These are phyloP conservation scores for Machimus rusticus DNA, from an alignment of 2,888 invertebrate genomes.

Conservation along the genomic window DNA sequence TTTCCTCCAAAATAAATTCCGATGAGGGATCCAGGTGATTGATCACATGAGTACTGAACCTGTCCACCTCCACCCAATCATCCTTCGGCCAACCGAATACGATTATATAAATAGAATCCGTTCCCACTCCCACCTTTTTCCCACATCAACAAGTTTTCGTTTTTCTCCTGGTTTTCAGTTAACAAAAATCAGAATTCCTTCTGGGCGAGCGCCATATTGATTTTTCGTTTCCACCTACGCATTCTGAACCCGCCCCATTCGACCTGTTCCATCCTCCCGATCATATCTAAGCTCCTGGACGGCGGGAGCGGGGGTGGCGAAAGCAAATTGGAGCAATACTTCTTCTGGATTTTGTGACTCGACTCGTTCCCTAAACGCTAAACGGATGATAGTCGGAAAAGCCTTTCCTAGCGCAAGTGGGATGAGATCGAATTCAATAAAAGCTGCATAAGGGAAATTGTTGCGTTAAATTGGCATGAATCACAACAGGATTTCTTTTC, in stretches of 20 bases:
- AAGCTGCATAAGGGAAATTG: not conserved
- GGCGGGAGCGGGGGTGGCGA: not conserved
- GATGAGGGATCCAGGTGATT: not conserved
- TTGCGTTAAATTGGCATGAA: not conserved
- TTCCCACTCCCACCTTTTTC: not conserved
- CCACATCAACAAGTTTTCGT: not conserved
- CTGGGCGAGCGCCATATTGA: not conserved
- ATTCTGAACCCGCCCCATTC: not conserved
- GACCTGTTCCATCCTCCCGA: not conserved
- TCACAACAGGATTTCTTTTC: not conserved
- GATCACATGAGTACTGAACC: not conserved
- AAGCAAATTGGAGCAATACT: not conserved
- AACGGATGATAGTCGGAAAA: not conserved
- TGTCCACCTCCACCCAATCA: not conserved
- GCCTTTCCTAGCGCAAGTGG: not conserved
- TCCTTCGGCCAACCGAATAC: not conserved
- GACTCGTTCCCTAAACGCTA: not conserved
- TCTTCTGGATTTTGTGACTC: not conserved
- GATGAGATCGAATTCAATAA: not conserved
- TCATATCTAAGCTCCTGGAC: not conserved
- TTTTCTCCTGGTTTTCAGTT: not conserved
- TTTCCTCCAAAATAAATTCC: not conserved
- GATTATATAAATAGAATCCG: constrained; percentile 3
- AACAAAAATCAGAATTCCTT: not conserved
- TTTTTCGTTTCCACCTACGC: not conserved